phyloP scores from a whole-genome alignment of 2,888 invertebrate species.

The Ceratothoa steindachneri region DNA sequence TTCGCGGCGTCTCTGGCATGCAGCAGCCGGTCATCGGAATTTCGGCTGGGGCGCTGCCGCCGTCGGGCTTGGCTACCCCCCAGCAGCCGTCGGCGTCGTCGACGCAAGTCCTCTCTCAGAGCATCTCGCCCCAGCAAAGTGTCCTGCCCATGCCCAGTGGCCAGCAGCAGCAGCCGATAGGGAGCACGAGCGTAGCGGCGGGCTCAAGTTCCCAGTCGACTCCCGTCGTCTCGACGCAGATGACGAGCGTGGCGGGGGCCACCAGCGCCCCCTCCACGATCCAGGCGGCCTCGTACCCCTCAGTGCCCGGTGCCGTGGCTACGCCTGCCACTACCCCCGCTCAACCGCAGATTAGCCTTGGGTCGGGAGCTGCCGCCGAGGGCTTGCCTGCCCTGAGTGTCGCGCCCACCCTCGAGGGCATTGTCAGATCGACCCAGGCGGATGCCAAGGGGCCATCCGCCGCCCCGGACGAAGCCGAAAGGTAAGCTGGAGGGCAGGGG shows the following conservation, averaged over 20 bases:
- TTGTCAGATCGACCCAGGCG: conserved; percentile 21
- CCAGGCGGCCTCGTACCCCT: conserved; percentile 3
- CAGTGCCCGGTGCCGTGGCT: conserved; percentile 23
- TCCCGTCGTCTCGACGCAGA: conserved; percentile 19
- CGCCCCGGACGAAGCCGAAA: conserved; percentile 30
- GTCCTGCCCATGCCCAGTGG: neutral
- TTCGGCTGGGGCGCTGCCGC: neutral
- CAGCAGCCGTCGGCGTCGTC: neutral
- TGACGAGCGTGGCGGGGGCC: conserved; percentile 11
- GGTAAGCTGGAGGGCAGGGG: too few species aligned
- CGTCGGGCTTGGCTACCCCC: too few species aligned
- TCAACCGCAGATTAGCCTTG: conserved; percentile 16
- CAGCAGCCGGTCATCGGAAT: conserved; percentile 14
- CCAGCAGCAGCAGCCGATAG: neutral
- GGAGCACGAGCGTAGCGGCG: neutral
- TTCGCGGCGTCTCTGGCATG: neutral
- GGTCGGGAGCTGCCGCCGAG: conserved; percentile 5
- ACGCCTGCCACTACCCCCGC: conserved; percentile 31
- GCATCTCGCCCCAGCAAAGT: neutral
- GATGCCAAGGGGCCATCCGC: conserved; percentile 25
- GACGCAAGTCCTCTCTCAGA: neutral
- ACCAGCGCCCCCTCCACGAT: conserved; percentile 17
- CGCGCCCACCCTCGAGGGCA: neutral
- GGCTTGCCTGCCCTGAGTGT: neutral
- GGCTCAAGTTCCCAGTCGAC: conserved; percentile 6